Evolutionary conservation across 1,140 invertebrate species (phyloP), one percentile per base, ranked within the genome.

Genomic region (Bombus pyrosoma): DNA sequence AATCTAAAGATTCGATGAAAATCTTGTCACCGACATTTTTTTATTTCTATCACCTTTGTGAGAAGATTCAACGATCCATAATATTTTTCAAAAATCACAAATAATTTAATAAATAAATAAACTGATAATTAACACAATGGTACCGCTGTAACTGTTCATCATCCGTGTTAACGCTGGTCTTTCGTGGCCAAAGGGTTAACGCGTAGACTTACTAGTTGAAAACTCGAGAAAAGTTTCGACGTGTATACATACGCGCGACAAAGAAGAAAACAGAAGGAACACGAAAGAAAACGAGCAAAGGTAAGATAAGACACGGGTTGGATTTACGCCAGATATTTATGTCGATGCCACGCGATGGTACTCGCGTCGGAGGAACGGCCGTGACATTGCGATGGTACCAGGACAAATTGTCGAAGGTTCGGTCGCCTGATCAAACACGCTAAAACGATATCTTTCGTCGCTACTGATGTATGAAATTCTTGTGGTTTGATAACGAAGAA

Each of bases 321-420:
- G 74, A 88, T 69, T 34, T 32, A 4, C 12, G 86, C 89, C 89
- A 91, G 85, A 88, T 86, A 90, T 90, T 86, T 90, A 86, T 80
- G 78, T 66, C 88, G 85, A 83, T 86, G 81, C 34, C 34, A 73
- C 41, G 47, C 64, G 62, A 39, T 68, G 43, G 77, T 72, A 12
- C 37, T 34, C 64, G 22, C 25, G 34, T 47, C 59, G 81, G 25
- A 25, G 37, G 47, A 39, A 77, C 71, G 86, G n/a, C 86, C 89
- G 62, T 91, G 89, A 91, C 86, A 86, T 88, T 90, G 89, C n/a
- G 3, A 10, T 13, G 22, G 39, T 25, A 34, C 34, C 73, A 68
- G 12, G 34, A 59, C 22, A 84, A 76, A 83, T 39, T 74, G 39
- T 34, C 43, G 77, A 13, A 76, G 53, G 47, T 76, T 59, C 74